phyloP scores from a whole-genome alignment of 92 coral and sea anemone genomes.

The Palythoa heliodiscus region DNA sequence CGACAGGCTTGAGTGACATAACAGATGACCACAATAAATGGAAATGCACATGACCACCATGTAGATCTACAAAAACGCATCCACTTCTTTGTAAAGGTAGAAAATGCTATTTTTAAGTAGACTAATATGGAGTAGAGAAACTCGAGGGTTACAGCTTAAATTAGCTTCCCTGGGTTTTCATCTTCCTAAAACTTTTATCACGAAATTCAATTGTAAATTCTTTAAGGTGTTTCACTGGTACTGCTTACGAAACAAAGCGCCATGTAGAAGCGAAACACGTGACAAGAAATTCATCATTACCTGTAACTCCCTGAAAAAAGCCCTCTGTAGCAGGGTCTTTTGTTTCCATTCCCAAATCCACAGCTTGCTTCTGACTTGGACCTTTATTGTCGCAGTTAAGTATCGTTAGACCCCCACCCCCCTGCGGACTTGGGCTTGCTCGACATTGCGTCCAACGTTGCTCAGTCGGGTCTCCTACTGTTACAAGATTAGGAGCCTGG shows the following conservation, averaged over 20 bases:
- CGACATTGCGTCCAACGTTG: constrained; percentile 14
- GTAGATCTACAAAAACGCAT: too few species aligned
- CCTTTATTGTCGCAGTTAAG: constrained; percentile 27
- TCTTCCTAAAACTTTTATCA: too few species aligned
- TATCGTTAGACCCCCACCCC: constrained; percentile 13
- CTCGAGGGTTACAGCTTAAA: too few species aligned
- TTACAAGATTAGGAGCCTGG: constrained; percentile 7
- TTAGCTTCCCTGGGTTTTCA: too few species aligned
- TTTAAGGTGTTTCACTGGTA: neutral
- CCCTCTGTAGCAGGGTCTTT: neutral
- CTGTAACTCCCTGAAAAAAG: constrained; percentile 5
- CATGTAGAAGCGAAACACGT: neutral
- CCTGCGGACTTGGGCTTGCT: constrained; percentile 19
- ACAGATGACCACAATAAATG: too few species aligned
- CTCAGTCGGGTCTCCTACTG: constrained; percentile 29
- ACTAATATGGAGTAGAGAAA: too few species aligned
- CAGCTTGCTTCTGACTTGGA: neutral
- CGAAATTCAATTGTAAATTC: too few species aligned
- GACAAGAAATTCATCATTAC: neutral
- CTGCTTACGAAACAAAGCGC: neutral
- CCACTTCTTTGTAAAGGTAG: too few species aligned
- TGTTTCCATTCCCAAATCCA: constrained; percentile 14
- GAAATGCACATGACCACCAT: too few species aligned
- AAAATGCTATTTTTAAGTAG: too few species aligned
- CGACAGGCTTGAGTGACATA: too few species aligned